Evolutionary conservation across 2,797 vertebrate species (phyloP).

Genomic region (Acanthurus tractus): DNA sequence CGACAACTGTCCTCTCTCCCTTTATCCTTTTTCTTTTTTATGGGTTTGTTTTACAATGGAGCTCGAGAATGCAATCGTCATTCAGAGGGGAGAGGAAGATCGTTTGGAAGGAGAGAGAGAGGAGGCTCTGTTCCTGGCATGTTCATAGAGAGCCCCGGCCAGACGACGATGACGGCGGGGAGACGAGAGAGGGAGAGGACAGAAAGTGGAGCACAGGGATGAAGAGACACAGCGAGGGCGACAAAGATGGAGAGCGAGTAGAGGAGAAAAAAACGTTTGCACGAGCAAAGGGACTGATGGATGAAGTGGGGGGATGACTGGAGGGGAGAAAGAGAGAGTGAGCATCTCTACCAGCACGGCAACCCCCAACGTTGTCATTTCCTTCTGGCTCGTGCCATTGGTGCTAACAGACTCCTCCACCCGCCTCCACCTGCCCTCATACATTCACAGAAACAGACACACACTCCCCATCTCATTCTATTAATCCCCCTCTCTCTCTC

Average conservation of each 20-base stretch:
- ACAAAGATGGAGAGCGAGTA: constrained; percentile 2
- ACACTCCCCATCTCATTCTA: constrained; percentile 55
- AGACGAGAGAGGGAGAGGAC: constrained; percentile 13
- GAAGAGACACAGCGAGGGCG: constrained; percentile 19
- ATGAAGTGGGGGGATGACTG: constrained; percentile 52
- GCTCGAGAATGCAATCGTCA: constrained; percentile 74
- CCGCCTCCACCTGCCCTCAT: constrained; percentile 5
- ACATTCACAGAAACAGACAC: constrained; percentile 47
- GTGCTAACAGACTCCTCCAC: constrained; percentile 29
- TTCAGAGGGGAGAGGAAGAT: constrained; percentile 59
- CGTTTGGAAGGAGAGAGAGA: constrained; percentile 57
- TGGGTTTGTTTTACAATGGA: constrained; percentile 63
- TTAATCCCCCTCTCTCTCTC: constrained; percentile 63
- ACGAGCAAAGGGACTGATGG: constrained; percentile 45
- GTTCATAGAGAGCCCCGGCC: constrained; percentile 69
- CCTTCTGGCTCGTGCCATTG: constrained; percentile 50
- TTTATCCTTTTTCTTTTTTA: neutral
- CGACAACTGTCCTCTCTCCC: neutral
- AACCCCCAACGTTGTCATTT: constrained; percentile 68
- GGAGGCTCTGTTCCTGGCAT: constrained; percentile 59
- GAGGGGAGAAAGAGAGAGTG: constrained; percentile 38
- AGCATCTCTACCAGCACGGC: constrained; percentile 48
- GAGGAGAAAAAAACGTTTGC: constrained; percentile 20
- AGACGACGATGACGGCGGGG: constrained; percentile 17
- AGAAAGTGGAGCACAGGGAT: constrained; percentile 27